Base-by-base conservation (phyloP, 2,888 invertebrate genomes). In the Orthonychiurus folsomi region DNA sequence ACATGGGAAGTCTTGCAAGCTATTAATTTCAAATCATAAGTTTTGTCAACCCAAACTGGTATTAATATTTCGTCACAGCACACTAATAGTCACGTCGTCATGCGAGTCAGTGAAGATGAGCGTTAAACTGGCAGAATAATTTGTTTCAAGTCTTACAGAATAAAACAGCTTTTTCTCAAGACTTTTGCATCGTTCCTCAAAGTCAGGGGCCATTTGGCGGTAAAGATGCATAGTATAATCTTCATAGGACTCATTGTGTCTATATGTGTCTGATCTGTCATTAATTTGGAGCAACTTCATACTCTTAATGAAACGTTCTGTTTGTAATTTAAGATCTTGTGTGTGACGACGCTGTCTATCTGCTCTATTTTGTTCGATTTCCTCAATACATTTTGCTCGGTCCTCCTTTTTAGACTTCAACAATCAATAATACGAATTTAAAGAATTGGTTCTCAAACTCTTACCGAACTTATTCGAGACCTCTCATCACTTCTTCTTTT, bases 221-320 rank as follows among this genome's bases (percentile, higher is more conserved):
- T 91, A 92, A 75, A 90, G 82, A 78, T 87, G 89, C 74, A 91
- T 82, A 26, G 89, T 88, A 79, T 89, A 89, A 79, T 90, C 87
- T 78, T 89, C 87, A 75, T 89, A 84, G 64, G 88, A 86, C 47
- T 74, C 73, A 2, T 81, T 80, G 27, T 85, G 83, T 57, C 83
- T 82, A 59, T 81, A 80, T 50, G 78, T 75, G 56, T 80, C 80
- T 69, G 83, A 78, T 66, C 85, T 83, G 56, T 85, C 86, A 76
- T 89, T 89, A 1, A 86, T 84, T 74, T 88, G 87, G 73, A 91
- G 78, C 86, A 91, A 87, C 77, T 87, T 88, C 79, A 91, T 82
- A 76, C 89, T 90, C 78, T 89, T 89, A 77, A 85, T 81, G 78
- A 91, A 89, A 75, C 89, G 88, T 72, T 89, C 85, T 55, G 87